Percentiles rank a stretch among this genome's conserved stretches.
phyloP scores from a whole-genome alignment of 1,140 invertebrate species.

The Cotesia glomerata region DNA sequence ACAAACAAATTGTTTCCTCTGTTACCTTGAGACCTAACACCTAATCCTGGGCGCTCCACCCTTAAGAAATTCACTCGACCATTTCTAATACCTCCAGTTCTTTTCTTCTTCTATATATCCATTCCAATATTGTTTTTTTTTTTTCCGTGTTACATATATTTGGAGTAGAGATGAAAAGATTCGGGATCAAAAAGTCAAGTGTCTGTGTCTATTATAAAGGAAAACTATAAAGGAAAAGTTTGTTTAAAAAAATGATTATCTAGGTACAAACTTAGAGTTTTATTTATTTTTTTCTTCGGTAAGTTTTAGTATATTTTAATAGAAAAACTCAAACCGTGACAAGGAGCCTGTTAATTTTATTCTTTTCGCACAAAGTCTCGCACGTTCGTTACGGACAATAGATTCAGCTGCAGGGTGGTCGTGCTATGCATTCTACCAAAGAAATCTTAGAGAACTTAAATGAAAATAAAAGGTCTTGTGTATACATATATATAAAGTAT shows the following conservation, averaged over 20 bases:
- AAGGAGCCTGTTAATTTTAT: conserved; percentile 3
- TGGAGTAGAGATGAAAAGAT: no score
- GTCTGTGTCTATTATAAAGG: background rate
- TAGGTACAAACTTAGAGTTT: background rate
- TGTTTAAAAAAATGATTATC: conserved; percentile 2
- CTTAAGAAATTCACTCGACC: conserved; percentile 30
- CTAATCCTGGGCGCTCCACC: conserved; percentile 30
- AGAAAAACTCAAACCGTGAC: background rate
- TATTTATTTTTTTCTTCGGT: background rate
- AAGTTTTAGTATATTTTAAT: no score
- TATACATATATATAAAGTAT: no score
- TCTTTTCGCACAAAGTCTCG: background rate
- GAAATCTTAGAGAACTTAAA: conserved; percentile 27
- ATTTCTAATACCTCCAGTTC: background rate
- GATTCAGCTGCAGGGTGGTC: conserved; percentile 37
- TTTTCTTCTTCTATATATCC: background rate
- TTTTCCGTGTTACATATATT: no score
- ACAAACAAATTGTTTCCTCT: conserved; percentile 46
- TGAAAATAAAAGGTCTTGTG: no score
- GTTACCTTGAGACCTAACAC: conserved; percentile 35
- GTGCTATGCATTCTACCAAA: conserved; percentile 24
- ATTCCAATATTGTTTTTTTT: background rate
- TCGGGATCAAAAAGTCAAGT: background rate
- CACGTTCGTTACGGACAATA: conserved; percentile 38
- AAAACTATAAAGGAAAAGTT: background rate